Percentiles rank a stretch among this genome's conserved stretches.
These are phyloP conservation scores for Rhynchomys soricoides DNA, from an alignment of 2,113 vertebrate species.

Conservation along the genomic window DNA sequence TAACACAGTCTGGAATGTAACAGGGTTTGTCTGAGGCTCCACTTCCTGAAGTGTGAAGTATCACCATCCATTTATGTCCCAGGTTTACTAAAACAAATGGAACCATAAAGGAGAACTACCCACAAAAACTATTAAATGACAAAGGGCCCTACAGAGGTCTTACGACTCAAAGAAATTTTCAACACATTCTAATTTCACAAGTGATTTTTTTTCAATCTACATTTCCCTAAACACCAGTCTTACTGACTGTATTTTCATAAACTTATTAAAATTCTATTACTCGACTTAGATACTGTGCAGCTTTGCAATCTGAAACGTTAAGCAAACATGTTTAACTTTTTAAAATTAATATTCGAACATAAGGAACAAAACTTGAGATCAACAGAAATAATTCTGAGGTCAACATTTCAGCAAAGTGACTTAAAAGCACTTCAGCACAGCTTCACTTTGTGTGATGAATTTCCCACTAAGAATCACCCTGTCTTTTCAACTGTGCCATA, in stretches of 20 bases:
- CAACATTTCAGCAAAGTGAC: slow-evolving; percentile 8
- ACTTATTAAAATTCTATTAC: slow-evolving; percentile 31
- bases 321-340: slow-evolving; percentile 37
- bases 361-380: background rate
- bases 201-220: slow-evolving; percentile 4
- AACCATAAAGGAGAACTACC: slow-evolving; percentile 37
- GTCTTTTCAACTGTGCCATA: slow-evolving; percentile 7
- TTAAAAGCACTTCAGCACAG: slow-evolving; percentile 38
- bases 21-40: background rate
- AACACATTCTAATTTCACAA: slow-evolving; percentile 13
- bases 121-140: background rate
- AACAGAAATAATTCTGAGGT: slow-evolving; percentile 41
- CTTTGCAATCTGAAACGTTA: slow-evolving; percentile 51
- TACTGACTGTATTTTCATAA: slow-evolving; percentile 23
- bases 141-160: background rate
- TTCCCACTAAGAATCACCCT: background rate
- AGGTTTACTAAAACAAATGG: slow-evolving; percentile 42
- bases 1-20: background rate
- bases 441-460: slow-evolving; percentile 9
- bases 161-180: slow-evolving; percentile 2
- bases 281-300: background rate
- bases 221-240: background rate
- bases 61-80: slow-evolving; percentile 31
- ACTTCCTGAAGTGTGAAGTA: slow-evolving; percentile 24
- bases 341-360: slow-evolving; percentile 43